These are phyloP conservation scores for Clitarchus hookeri DNA, from an alignment of 2,888 invertebrate species.

Conservation along the genomic window DNA sequence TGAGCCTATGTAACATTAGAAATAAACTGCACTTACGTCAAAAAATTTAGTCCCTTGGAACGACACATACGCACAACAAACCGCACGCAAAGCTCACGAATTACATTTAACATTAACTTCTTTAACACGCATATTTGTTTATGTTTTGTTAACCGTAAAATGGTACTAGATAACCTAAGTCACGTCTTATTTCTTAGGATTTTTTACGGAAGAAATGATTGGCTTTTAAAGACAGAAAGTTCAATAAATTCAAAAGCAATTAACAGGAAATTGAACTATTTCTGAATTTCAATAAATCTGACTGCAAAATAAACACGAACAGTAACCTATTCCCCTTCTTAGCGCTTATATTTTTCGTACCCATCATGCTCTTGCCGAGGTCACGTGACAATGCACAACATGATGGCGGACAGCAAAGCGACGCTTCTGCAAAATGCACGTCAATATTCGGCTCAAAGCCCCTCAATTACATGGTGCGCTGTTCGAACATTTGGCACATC, in stretches of 20 bases:
- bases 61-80: background rate
- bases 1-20: background rate
- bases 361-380: constrained; percentile 31
- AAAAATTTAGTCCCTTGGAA: background rate
- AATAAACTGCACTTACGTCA: background rate
- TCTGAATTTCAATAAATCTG: background rate
- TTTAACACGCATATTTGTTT: background rate
- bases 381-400: constrained; percentile 38
- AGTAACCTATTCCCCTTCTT: background rate
- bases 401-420: constrained; percentile 33
- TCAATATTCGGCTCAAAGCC: constrained; percentile 22
- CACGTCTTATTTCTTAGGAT: background rate
- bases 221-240: too few species aligned
- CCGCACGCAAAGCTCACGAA: background rate
- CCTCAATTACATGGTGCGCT: background rate
- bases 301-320: background rate
- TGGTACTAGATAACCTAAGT: background rate
- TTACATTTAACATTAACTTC: background rate
- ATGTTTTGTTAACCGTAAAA: background rate
- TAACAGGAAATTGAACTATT: too few species aligned
- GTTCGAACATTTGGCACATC: background rate
- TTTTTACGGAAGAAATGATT: background rate
- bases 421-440: constrained; percentile 35
- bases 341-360: constrained; percentile 23
- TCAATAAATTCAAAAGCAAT: too few species aligned